phyloP scores from a whole-genome alignment of 2,113 vertebrate species.

The Pangasianodon hypophthalmus region DNA sequence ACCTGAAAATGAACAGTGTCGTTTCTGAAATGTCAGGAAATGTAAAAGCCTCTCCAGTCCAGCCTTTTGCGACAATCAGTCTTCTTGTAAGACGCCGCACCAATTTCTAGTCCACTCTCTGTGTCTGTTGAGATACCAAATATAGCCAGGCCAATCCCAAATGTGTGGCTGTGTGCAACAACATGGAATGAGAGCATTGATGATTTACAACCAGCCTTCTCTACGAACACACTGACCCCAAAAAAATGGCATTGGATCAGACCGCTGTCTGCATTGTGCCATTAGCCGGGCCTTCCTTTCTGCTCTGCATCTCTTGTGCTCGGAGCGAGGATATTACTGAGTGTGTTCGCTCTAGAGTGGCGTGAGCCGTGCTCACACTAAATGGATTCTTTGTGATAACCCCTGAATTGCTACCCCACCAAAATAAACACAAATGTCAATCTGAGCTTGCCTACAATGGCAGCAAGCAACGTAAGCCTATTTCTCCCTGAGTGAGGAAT shows the following conservation, averaged over 20 bases:
- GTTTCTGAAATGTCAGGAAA: conserved; percentile 11
- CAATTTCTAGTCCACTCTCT: background rate
- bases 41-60: background rate
- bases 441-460: conserved; percentile 44
- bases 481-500: conserved; percentile 47
- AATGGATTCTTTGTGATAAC: conserved; percentile 49
- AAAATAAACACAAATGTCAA: conserved; percentile 56
- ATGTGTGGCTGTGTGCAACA: conserved; percentile 15
- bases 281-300: conserved; percentile 16
- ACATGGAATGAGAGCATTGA: conserved; percentile 5
- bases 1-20: conserved; percentile 25
- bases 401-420: conserved; percentile 41
- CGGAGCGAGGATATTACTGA: conserved; percentile 2
- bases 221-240: background rate
- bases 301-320: conserved; percentile 26
- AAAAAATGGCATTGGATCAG: conserved; percentile 28
- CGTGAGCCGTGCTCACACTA: conserved; percentile 31
- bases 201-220: conserved; percentile 35
- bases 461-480: conserved; percentile 46
- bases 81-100: background rate
- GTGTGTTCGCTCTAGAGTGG: conserved; percentile 15
- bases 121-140: conserved; percentile 22
- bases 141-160: conserved; percentile 1
- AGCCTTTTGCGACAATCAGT: background rate
- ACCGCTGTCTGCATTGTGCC: conserved; percentile 14